Evolutionary conservation across 1,140 invertebrate genomes (phyloP).

Genomic region (Drosophila novamexicana): DNA sequence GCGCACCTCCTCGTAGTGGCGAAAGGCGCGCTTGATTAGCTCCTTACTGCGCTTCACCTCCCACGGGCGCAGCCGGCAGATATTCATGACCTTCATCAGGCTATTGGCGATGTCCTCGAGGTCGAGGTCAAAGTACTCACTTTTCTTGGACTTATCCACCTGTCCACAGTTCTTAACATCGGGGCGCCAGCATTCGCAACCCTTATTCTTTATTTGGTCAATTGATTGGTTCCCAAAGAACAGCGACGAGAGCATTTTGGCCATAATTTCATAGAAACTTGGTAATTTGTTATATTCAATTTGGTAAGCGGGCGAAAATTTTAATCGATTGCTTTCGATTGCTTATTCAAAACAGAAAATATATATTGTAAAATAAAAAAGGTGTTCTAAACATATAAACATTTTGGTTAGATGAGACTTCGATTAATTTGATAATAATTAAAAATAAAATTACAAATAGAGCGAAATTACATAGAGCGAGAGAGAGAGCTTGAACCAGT

Average conservation of each 20-base stretch:
- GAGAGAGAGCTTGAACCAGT: too few relatives aligned
- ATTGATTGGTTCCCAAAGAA: not conserved
- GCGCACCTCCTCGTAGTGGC: slow-evolving; percentile 65
- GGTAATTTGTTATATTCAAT: not conserved
- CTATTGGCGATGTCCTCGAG: slow-evolving; percentile 62
- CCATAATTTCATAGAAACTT: not conserved
- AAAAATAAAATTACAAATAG: too few relatives aligned
- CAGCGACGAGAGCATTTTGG: slow-evolving; percentile 1
- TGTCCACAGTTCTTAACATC: not conserved
- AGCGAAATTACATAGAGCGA: too few relatives aligned
- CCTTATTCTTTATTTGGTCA: not conserved
- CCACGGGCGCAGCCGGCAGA: slow-evolving; percentile 60
- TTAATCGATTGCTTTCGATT: slow-evolving; percentile 1
- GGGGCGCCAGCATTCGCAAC: slow-evolving; percentile 30
- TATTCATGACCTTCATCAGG: slow-evolving; percentile 63
- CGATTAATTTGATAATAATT: not conserved
- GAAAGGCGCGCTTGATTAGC: slow-evolving; percentile 53
- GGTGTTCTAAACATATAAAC: not conserved
- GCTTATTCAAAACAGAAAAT: not conserved
- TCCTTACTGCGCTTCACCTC: slow-evolving; percentile 49
- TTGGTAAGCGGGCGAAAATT: not conserved
- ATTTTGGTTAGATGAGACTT: not conserved
- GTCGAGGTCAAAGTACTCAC: slow-evolving; percentile 21
- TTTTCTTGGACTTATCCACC: not conserved
- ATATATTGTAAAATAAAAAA: not conserved